Evolutionary conservation across 64 coral and sea anemone species (phyloP).

Genomic region (Stichodactyla mertensii): DNA sequence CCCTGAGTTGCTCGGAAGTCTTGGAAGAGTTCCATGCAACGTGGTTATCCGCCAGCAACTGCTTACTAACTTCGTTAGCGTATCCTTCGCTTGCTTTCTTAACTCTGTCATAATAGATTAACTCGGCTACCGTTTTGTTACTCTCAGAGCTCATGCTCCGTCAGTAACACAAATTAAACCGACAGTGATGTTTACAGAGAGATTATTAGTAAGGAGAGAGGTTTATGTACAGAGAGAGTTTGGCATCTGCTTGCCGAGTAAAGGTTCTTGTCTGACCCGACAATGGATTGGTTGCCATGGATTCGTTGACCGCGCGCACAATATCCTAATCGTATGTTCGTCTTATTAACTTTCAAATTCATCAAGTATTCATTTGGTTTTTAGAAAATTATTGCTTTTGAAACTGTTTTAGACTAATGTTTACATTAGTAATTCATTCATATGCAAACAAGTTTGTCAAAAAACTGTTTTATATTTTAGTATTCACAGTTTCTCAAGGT

Average conservation of each 20-base stretch:
- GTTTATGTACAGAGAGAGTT: neutral
- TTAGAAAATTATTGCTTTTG: neutral
- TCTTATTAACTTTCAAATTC: neutral
- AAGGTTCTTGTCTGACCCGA: neutral
- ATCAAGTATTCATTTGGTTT: neutral
- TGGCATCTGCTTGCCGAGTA: neutral
- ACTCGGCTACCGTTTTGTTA: conserved; percentile 16
- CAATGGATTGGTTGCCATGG: neutral
- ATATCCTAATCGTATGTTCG: neutral
- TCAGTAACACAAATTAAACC: neutral
- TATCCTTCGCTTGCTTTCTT: neutral
- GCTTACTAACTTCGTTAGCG: neutral
- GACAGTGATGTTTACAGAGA: conserved; percentile 21
- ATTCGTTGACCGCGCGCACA: neutral
- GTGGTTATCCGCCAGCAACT: neutral
- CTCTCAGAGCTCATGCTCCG: conserved; percentile 18
- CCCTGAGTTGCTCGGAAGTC: conserved; percentile 32
- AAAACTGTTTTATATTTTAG: no score
- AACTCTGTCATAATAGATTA: conserved; percentile 32
- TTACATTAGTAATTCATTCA: no score
- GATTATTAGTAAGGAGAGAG: conserved; percentile 3
- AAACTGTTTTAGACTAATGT: neutral
- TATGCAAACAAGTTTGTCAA: no score
- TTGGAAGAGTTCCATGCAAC: conserved; percentile 11
- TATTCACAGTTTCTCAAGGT: no score